Evolutionary conservation across 2,113 vertebrate species (phyloP), one percentile per base, ranked within the genome.

Genomic region (Perca schrenkii): DNA sequence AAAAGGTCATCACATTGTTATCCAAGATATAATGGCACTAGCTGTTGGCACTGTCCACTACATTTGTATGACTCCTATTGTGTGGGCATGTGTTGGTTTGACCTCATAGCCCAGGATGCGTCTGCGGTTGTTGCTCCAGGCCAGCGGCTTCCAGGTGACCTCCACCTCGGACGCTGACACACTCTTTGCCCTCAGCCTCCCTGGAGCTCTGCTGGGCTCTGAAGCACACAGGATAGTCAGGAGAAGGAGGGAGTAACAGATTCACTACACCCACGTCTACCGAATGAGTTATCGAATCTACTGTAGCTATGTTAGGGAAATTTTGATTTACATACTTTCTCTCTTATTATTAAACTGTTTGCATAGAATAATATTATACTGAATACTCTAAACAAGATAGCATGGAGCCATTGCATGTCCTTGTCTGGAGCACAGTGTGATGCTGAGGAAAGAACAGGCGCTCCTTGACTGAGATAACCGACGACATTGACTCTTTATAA

Each of bases 51-150:
- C 53, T 75, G 28, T 81, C 62, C 81, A 56, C 61, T 75, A 19
- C 75, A 69, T 76, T 71, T 58, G 54, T 69, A 47, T 12, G 4
- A n/a, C 8, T 74, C 40, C 16, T 67, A 53, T 56, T 89, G 84
- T 74, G 92, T 88, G 82, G 82, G 86, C 73, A 50, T 87, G 82
- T 80, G 77, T 87, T 11, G 92, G 96, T 96, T 95, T 36, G 93
- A 99, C 98, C 97, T 99, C 97, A 1, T 99, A 99, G 57, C 98
- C 98, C 87, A 98, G 96, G 60, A 99, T 96, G 60, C 97, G 96
- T 90, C 97, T 97, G 92, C 95, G 97, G 62, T 94, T 97, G 87
- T 96, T 97, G 83, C 85, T 96, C 84, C 97, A 97, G 81, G 93
- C 91, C 0, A 97, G 95, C 0, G 96, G 94, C 85, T 96, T 95